phyloP scores from a whole-genome alignment of 1,140 invertebrate genomes.

The Holotrichia oblita region DNA sequence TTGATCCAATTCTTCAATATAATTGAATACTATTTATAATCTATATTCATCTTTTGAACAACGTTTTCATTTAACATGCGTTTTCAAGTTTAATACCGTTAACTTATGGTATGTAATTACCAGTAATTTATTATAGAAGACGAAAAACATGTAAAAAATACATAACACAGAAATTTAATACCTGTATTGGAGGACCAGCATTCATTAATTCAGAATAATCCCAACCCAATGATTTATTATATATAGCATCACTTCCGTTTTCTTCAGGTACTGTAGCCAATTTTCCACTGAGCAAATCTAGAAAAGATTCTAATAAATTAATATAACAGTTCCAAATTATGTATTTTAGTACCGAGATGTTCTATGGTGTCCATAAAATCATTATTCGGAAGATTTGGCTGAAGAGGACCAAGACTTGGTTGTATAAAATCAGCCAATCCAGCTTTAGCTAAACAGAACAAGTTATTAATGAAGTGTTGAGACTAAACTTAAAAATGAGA shows the following conservation, averaged over 20 bases:
- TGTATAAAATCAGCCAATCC: constrained; percentile 96
- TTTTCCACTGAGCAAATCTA: constrained; percentile 69
- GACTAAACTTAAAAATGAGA: too few relatives aligned
- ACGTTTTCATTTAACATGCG: too few relatives aligned
- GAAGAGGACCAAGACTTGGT: constrained; percentile 94
- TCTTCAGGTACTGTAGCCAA: constrained; percentile 75
- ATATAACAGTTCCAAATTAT: not conserved
- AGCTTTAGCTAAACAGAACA: constrained; percentile 65
- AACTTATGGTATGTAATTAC: too few relatives aligned
- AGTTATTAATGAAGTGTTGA: too few relatives aligned
- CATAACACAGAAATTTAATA: not conserved
- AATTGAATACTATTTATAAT: too few relatives aligned
- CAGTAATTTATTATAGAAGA: too few relatives aligned
- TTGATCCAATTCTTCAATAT: too few relatives aligned
- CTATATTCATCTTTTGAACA: too few relatives aligned
- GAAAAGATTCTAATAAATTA: constrained; percentile 48
- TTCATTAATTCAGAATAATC: constrained; percentile 62
- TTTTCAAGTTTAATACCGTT: too few relatives aligned
- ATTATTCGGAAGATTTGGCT: constrained; percentile 87
- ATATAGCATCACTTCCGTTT: constrained; percentile 45
- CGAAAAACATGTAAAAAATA: too few relatives aligned
- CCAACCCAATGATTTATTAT: constrained; percentile 53
- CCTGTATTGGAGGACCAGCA: constrained; percentile 44
- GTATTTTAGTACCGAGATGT: constrained; percentile 71
- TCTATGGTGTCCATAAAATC: constrained; percentile 95